phyloP scores from a whole-genome alignment of 2,888 invertebrate genomes.

The Auanema sp. region DNA sequence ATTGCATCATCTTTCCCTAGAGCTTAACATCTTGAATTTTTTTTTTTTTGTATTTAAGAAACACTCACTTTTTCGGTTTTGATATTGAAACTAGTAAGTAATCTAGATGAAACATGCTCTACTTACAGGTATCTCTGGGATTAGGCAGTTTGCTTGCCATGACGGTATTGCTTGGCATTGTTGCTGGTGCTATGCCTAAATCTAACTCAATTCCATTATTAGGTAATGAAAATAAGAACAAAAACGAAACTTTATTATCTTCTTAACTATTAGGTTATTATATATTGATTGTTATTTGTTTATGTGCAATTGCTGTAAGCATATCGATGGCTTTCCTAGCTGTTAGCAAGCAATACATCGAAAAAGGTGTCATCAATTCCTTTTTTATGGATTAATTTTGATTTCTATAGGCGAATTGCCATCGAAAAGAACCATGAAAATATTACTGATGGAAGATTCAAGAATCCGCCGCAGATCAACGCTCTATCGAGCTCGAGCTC shows the following conservation, averaged over 20 bases:
- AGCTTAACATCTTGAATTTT: background rate
- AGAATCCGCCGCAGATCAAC: conserved; percentile 29
- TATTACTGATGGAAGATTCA: conserved; percentile 29
- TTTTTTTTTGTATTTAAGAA: background rate
- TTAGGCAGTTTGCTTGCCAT: conserved; percentile 53
- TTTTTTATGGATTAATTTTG: background rate
- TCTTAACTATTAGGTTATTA: conserved; percentile 40
- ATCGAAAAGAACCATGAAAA: conserved; percentile 26
- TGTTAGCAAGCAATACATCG: conserved; percentile 50
- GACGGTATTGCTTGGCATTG: conserved; percentile 57
- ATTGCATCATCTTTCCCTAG: too few relatives aligned
- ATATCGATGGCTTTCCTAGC: conserved; percentile 55
- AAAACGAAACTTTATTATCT: conserved; percentile 1
- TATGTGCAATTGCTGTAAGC: conserved; percentile 55
- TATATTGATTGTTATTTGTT: conserved; percentile 55
- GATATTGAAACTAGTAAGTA: too few relatives aligned
- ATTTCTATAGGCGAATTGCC: conserved; percentile 37
- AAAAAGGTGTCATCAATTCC: conserved; percentile 30
- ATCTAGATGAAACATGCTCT: background rate
- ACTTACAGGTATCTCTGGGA: conserved; percentile 52
- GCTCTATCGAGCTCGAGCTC: conserved; percentile 25
- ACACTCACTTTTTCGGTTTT: background rate
- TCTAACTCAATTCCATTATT: conserved; percentile 56
- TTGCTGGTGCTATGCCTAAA: conserved; percentile 60
- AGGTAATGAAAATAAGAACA: conserved; percentile 28